Conservation (phyloP, 2,113 vertebrate species). For the Cephalophus harveyi region DNA sequence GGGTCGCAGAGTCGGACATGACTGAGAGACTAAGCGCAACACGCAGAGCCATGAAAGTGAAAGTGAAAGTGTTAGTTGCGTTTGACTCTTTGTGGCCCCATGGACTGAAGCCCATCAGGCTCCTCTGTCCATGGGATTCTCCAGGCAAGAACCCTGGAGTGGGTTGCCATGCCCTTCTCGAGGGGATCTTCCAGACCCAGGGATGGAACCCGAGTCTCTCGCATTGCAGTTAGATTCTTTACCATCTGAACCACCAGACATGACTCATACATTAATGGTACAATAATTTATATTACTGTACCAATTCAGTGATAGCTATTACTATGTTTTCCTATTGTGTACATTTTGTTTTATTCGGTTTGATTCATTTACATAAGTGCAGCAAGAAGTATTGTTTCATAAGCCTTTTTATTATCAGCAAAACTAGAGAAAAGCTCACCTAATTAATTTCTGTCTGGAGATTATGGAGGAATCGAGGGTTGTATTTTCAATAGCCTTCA, state of each 20-base stretch:
- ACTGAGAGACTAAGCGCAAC: neutral
- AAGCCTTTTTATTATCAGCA: neutral
- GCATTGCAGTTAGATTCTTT: neutral
- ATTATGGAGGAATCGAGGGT: neutral
- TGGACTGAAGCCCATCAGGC: neutral
- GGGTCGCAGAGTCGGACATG: rapidly evolving
- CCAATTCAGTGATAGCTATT: neutral
- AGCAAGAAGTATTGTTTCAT: neutral
- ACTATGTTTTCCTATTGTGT: neutral
- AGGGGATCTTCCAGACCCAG: neutral
- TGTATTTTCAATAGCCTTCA: constrained; percentile 10
- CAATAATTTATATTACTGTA: neutral
- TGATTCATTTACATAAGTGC: neutral
- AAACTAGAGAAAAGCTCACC: neutral
- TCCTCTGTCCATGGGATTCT: neutral
- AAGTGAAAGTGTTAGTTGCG: neutral
- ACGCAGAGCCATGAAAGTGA: neutral
- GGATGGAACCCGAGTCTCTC: rapidly evolving
- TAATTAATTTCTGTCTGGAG: constrained; percentile 27
- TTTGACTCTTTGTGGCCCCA: neutral
- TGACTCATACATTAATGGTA: neutral
- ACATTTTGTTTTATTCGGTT: neutral
- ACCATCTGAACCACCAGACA: neutral
- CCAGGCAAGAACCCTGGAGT: neutral
- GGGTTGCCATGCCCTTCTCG: neutral